phyloP scores from a whole-genome alignment of 2,113 vertebrate genomes.

The Siniperca knerii region DNA sequence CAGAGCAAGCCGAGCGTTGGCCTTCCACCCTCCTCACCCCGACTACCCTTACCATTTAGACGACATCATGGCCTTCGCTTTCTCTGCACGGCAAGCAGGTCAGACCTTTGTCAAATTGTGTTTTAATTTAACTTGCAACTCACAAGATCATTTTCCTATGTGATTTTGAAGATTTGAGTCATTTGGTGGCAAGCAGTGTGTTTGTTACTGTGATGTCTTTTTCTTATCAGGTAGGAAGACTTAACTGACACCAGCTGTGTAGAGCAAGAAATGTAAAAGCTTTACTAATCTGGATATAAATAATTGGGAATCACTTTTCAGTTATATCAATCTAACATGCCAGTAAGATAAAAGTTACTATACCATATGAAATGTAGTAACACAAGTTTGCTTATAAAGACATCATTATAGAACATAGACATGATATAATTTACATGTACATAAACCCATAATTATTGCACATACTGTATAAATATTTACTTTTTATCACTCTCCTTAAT shows the following conservation, averaged over 20 bases:
- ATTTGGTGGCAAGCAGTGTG: background rate
- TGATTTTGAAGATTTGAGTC: background rate
- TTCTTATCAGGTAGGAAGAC: too few relatives aligned
- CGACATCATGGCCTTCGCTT: slow-evolving; percentile 93
- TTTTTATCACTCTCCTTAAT: background rate
- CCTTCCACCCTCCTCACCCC: slow-evolving; percentile 87
- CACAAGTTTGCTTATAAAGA: background rate
- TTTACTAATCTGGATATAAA: too few relatives aligned
- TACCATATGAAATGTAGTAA: background rate
- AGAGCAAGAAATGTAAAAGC: too few relatives aligned
- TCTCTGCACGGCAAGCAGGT: slow-evolving; percentile 91
- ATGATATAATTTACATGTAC: too few relatives aligned
- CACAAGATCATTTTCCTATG: background rate
- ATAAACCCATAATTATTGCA: background rate
- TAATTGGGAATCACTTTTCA: too few relatives aligned
- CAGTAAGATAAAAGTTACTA: background rate
- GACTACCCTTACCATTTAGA: slow-evolving; percentile 90
- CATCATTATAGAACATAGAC: background rate
- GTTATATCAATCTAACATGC: too few relatives aligned
- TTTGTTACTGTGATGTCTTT: background rate
- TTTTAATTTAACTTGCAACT: background rate
- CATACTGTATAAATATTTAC: background rate
- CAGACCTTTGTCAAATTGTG: slow-evolving; percentile 7
- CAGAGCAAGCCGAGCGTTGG: slow-evolving; percentile 82
- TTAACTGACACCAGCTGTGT: too few relatives aligned